Percentiles rank a stretch among this genome's conserved stretches.
Conservation (phyloP, 2,113 vertebrate genomes). For the Microtus montanus region DNA sequence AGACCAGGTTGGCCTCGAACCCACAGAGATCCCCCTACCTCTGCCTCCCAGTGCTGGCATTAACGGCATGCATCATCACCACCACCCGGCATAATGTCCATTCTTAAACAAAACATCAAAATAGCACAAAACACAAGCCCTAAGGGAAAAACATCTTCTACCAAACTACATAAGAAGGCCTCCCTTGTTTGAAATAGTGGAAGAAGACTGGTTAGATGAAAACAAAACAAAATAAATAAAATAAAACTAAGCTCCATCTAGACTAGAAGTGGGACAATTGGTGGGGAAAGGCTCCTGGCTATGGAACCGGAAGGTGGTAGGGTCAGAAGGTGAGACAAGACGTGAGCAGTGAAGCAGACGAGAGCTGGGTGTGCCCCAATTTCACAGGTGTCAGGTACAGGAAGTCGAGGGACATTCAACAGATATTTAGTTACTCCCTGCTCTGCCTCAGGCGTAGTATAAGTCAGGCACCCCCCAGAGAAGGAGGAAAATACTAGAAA, state of each 20-base stretch:
- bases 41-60: neutral
- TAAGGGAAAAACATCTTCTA: neutral
- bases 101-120: neutral
- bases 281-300: neutral
- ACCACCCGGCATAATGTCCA: neutral
- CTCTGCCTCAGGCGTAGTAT: neutral
- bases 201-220: neutral
- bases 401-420: neutral
- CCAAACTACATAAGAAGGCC: neutral
- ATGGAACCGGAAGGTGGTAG: neutral
- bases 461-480: neutral
- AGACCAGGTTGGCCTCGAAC: neutral
- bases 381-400: neutral
- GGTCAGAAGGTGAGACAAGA: neutral
- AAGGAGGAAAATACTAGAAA: slow-evolving; percentile 23
- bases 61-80: accelerated
- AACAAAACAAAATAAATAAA: too few relatives aligned
- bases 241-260: neutral
- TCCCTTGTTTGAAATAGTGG: neutral
- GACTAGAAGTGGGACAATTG: neutral
- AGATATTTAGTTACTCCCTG: neutral
- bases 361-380: too few relatives aligned
- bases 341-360: neutral
- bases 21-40: neutral
- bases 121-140: neutral